Evolutionary conservation across 2,113 vertebrate species (phyloP), one percentile per base, ranked within the genome.

Genomic region (Ptychochromis oligacanthus): DNA sequence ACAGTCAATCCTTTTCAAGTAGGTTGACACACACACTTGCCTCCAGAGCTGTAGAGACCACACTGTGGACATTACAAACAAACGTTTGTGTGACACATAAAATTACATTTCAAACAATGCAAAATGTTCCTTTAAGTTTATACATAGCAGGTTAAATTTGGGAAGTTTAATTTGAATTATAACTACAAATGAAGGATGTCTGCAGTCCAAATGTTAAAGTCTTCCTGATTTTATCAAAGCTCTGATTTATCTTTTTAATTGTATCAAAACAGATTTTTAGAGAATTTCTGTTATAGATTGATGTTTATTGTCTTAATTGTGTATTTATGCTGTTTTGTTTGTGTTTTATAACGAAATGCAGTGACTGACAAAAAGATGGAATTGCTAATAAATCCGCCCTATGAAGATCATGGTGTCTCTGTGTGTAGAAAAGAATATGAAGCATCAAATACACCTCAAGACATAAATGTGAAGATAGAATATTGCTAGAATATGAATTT

Each of bases 331-430:
- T 79, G 15, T 80, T 46, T 54, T 46, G 62, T 76, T 59, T 65
- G 20, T 88, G 22, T 82, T 89, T 93, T 85, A 62, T 87, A 90
- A 89, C 72, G 54, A 84, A 88, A 85, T 86, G n/a, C 75, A 77
- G 64, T 77, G 38, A 82, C n/a, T 78, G 75, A 88, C 52, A 75
- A 89, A 78, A 64, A 55, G 38, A 70, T 65, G 58, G 7, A 75
- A 84, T 80, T 83, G 26, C 59, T 61, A 93, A 91, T 93, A 94
- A 93, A 94, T 79, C 49, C 67, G 28, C 70, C 52, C 17, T 85
- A 65, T 87, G 72, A 83, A 87, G 24, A 67, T 31, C 13, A 24
- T 11, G 3, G 1, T 77, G 10, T 74, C 56, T 86, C 20, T 58
- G 31, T 75, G 24, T 67, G 5, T 52, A 31, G 61, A 5, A 65